phyloP scores from a whole-genome alignment of 2,797 vertebrate species.

The Microctenopoma lineatum region DNA sequence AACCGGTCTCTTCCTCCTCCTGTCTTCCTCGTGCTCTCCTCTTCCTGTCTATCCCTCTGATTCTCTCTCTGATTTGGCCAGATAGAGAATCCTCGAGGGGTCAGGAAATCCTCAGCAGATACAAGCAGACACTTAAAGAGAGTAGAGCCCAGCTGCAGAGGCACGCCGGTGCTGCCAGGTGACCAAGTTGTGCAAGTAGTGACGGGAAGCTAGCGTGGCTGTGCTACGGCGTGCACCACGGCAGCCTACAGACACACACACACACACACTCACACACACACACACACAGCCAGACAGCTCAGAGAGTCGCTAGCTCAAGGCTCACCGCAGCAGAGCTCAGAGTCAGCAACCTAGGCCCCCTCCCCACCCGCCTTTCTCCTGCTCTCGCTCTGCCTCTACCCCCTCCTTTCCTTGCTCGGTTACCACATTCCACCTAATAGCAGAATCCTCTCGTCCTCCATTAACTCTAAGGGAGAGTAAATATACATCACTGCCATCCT shows the following conservation, averaged over 20 bases:
- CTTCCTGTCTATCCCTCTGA: conserved; percentile 33
- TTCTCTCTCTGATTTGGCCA: conserved; percentile 47
- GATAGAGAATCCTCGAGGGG: conserved; percentile 61
- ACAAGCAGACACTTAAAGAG: conserved; percentile 54
- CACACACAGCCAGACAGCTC: conserved; percentile 49
- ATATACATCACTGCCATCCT: conserved; percentile 21
- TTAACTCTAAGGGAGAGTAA: conserved; percentile 22
- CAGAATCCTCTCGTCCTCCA: conserved; percentile 61
- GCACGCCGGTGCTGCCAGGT: conserved; percentile 52
- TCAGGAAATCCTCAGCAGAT: conserved; percentile 68
- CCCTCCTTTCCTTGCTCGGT: conserved; percentile 60
- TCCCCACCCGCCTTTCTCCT: conserved; percentile 35
- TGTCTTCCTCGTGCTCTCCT: conserved; percentile 34
- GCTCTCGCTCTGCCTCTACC: conserved; percentile 49
- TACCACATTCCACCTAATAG: conserved; percentile 91
- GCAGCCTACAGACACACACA: conserved; percentile 48
- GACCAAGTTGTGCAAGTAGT: conserved; percentile 54
- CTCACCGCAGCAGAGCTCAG: conserved; percentile 73
- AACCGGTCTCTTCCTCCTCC: conserved; percentile 52
- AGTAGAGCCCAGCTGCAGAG: conserved; percentile 43
- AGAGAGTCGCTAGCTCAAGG: conserved; percentile 68
- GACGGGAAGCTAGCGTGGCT: conserved; percentile 64
- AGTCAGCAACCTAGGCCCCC: conserved; percentile 70
- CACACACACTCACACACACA: conserved; percentile 41
- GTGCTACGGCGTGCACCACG: conserved; percentile 63